Percentiles rank a stretch among this genome's conserved stretches.
Evolutionary conservation across 2,888 invertebrate species (phyloP).

Genomic region (Laothoe populi): DNA sequence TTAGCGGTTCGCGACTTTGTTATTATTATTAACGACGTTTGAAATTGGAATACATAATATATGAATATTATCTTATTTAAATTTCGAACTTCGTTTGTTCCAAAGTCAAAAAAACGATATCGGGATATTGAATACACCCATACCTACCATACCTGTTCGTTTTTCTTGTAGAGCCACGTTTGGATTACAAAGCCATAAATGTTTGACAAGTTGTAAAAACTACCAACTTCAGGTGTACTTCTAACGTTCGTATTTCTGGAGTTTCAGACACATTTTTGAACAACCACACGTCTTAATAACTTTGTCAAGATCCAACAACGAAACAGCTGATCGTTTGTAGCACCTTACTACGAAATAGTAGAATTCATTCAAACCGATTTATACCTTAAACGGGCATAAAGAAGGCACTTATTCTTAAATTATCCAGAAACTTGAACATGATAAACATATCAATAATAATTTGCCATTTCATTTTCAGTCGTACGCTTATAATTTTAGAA

Average conservation of each 20-base stretch:
- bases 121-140: not conserved
- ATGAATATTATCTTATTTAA: not conserved
- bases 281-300: not conserved
- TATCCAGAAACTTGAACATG: not conserved
- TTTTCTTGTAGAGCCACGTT: not conserved
- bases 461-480: constrained; percentile 2
- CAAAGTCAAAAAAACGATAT: not conserved
- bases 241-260: not conserved
- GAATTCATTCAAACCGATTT: constrained; percentile 33
- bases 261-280: constrained; percentile 1
- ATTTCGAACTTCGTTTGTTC: not conserved
- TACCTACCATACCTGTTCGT: not conserved
- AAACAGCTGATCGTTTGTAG: constrained; percentile 19
- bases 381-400: constrained; percentile 33
- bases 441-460: not conserved
- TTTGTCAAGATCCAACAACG: not conserved
- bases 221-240: not conserved
- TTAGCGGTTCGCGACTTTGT: constrained; percentile 54
- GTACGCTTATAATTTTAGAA: not conserved
- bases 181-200: not conserved
- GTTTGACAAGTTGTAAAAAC: not conserved
- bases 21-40: not conserved
- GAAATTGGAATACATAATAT: not conserved
- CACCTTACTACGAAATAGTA: constrained; percentile 4
- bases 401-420: constrained; percentile 29